A percentile compares a stretch with the other conserved stretches of the same genome.
Conservation (phyloP, 2,888 invertebrate genomes). For the Eupithecia centaureata region DNA sequence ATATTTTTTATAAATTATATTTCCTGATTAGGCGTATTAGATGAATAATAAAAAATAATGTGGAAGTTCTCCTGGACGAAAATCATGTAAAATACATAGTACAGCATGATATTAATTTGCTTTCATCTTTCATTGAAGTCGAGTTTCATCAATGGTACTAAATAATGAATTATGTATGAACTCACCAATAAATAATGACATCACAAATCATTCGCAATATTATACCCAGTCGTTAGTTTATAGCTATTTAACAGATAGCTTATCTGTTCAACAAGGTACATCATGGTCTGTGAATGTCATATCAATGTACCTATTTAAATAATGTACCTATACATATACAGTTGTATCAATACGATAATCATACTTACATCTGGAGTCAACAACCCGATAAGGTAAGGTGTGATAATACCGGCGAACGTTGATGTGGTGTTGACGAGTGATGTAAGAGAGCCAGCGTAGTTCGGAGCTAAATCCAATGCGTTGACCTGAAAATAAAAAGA, state of each 20-base stretch:
- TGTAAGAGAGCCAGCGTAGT: conserved; percentile 86
- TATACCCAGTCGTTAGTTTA: background rate
- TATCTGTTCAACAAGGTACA: background rate
- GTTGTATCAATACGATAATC: conserved; percentile 4
- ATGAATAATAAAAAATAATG: no score
- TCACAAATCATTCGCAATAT: conserved; percentile 12
- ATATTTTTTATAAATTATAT: no score
- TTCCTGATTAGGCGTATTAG: no score
- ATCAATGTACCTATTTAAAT: no score
- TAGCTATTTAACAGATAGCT: background rate
- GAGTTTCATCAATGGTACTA: background rate
- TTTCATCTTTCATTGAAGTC: background rate
- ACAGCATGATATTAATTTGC: no score
- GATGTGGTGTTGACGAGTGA: conserved; percentile 87
- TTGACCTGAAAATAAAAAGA: conserved; percentile 75
- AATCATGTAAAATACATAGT: no score
- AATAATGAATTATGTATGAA: no score
- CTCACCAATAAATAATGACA: conserved; percentile 1
- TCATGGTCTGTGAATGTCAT: background rate
- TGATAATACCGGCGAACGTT: conserved; percentile 85
- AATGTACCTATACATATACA: background rate
- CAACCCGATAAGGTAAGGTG: conserved; percentile 85
- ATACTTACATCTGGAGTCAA: conserved; percentile 85
- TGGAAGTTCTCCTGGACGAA: no score
- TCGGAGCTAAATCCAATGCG: conserved; percentile 86